These are phyloP conservation scores for Botia almorhae DNA, from an alignment of 2,797 vertebrate genomes.

Conservation along the genomic window DNA sequence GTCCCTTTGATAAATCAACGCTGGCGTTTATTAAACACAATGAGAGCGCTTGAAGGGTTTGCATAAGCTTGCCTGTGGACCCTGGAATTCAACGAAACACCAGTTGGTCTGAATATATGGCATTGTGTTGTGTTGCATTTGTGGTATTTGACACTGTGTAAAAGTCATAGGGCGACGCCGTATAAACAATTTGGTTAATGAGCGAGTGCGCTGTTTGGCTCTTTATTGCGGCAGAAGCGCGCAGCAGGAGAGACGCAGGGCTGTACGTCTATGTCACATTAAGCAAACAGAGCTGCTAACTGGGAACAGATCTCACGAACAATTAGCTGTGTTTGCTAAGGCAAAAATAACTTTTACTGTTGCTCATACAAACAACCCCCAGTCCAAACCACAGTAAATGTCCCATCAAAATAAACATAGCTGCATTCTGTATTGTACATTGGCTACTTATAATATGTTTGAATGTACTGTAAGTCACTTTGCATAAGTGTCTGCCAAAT, in stretches of 20 bases:
- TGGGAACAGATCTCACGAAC: slow-evolving; percentile 38
- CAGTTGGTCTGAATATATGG: neutral
- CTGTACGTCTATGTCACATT: slow-evolving; percentile 58
- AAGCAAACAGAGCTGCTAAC: slow-evolving; percentile 52
- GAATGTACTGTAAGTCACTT: too few species aligned
- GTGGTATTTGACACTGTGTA: slow-evolving; percentile 19
- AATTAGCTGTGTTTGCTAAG: slow-evolving; percentile 23
- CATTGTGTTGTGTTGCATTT: neutral
- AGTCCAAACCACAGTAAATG: neutral
- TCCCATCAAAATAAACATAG: neutral
- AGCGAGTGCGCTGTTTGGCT: slow-evolving; percentile 13
- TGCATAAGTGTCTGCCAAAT: too few species aligned
- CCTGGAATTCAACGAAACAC: neutral
- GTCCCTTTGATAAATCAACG: slow-evolving; percentile 70
- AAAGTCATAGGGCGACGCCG: slow-evolving; percentile 13
- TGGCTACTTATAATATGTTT: too few species aligned
- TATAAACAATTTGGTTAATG: slow-evolving; percentile 35
- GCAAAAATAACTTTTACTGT: neutral
- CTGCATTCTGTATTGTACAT: too few species aligned
- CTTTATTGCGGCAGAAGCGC: slow-evolving; percentile 22
- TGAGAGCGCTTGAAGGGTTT: slow-evolving; percentile 83
- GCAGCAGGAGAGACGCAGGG: slow-evolving; percentile 32
- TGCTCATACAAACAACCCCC: neutral
- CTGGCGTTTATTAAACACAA: slow-evolving; percentile 87
- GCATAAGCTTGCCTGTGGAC: slow-evolving; percentile 8